Evolutionary conservation across 2,113 vertebrate genomes (phyloP).

Genomic region (Burhinus bistriatus): DNA sequence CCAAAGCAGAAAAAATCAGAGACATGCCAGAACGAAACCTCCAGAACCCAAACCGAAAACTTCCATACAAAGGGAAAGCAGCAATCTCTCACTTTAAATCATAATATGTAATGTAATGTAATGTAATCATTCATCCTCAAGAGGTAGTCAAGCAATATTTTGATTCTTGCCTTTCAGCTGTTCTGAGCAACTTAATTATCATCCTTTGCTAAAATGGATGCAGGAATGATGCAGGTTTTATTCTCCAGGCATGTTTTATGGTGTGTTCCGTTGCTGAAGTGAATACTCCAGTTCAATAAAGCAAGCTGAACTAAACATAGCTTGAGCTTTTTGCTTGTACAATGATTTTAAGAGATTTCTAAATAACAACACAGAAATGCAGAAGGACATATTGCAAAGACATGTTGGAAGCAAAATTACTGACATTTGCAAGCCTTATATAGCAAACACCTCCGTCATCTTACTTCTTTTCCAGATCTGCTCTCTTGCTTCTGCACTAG

Average conservation of each 20-base stretch:
- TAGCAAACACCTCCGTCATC: conserved; percentile 10
- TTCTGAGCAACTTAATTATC: conserved; percentile 5
- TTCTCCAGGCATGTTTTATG: background rate
- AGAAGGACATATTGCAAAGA: conserved; percentile 2
- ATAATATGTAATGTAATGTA: background rate
- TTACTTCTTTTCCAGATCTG: conserved; percentile 3
- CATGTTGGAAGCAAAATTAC: conserved; percentile 23
- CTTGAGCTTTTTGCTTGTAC: background rate
- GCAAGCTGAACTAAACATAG: background rate
- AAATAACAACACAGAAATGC: background rate
- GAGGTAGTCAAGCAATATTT: background rate
- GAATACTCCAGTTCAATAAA: background rate
- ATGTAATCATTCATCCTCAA: background rate
- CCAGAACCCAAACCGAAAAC: background rate
- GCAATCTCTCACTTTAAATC: background rate
- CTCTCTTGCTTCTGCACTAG: conserved; percentile 13
- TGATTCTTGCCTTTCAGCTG: conserved; percentile 6
- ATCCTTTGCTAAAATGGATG: background rate
- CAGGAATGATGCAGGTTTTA: background rate
- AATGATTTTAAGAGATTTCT: background rate
- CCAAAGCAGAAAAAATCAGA: background rate
- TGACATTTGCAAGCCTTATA: conserved; percentile 7
- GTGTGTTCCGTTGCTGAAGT: background rate
- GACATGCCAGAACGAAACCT: background rate
- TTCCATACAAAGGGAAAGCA: background rate